Conservation (phyloP, 2,888 invertebrate species). For the Maniola hyperantus region DNA sequence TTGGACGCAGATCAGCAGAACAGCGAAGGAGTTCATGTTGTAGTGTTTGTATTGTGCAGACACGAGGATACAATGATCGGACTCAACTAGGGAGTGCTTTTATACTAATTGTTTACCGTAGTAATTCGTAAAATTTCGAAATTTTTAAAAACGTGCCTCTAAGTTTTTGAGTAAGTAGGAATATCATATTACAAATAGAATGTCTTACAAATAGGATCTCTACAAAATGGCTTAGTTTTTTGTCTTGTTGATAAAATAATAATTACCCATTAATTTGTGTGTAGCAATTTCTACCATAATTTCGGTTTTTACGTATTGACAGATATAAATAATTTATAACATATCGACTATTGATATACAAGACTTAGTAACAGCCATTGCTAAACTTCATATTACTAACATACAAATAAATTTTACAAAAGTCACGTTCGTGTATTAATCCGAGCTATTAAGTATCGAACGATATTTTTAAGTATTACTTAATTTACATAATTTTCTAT, state of each 20-base stretch:
- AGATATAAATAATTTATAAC: not conserved
- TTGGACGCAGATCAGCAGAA: conserved; percentile 51
- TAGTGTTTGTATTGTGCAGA: conserved; percentile 11
- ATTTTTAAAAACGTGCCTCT: not conserved
- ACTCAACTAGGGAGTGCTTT: not conserved
- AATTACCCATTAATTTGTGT: no score
- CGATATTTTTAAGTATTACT: no score
- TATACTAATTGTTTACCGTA: not conserved
- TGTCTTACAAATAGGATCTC: no score
- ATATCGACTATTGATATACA: not conserved
- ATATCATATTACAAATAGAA: no score
- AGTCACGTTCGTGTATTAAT: not conserved
- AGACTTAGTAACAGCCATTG: not conserved
- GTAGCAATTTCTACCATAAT: no score
- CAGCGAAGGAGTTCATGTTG: conserved; percentile 40
- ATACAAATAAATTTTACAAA: not conserved
- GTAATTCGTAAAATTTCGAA: not conserved
- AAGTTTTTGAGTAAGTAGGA: no score
- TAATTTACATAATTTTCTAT: no score
- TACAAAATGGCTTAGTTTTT: no score
- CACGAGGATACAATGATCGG: no score
- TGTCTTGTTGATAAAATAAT: no score
- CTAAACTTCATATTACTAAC: not conserved
- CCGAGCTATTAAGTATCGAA: no score
- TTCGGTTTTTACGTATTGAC: no score